Percentiles rank a stretch among this genome's conserved stretches.
Evolutionary conservation across 2,888 invertebrate species (phyloP).

Genomic region (Seira ritae): DNA sequence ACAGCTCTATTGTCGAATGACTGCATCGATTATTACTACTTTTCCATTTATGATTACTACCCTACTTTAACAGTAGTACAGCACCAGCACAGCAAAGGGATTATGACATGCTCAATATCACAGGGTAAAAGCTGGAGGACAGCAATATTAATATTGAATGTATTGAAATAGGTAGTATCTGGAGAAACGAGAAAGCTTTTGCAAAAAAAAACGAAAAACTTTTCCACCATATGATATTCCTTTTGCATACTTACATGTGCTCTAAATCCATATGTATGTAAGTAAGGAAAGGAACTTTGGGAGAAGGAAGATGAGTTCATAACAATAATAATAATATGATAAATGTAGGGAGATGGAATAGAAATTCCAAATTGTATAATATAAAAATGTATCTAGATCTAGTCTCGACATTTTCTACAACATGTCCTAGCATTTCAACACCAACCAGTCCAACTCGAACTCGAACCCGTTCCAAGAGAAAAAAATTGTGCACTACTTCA

Average conservation of each 20-base stretch:
- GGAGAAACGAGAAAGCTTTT: not conserved
- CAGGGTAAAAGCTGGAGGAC: not conserved
- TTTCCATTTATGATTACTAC: not conserved
- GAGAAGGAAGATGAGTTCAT: slow-evolving; percentile 11
- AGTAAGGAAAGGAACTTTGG: not conserved
- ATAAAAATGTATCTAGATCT: not conserved
- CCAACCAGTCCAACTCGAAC: not conserved
- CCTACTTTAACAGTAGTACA: too few species aligned
- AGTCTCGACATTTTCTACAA: not conserved
- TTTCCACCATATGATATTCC: not conserved
- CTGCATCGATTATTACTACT: not conserved
- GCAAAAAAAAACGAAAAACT: not conserved
- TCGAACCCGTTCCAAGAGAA: not conserved
- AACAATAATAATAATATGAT: slow-evolving; percentile 23
- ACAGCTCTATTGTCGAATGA: not conserved
- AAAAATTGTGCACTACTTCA: not conserved
- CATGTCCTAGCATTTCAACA: not conserved
- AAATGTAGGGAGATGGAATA: slow-evolving; percentile 1
- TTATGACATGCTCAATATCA: not conserved
- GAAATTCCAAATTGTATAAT: too few species aligned
- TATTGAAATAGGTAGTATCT: slow-evolving; percentile 18
- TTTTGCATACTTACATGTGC: too few species aligned
- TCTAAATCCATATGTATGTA: not conserved
- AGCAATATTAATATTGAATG: slow-evolving; percentile 11
- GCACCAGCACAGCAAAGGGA: not conserved